These are phyloP conservation scores for Tylochromis polylepis DNA, from an alignment of 2,113 vertebrate species.

Conservation along the genomic window DNA sequence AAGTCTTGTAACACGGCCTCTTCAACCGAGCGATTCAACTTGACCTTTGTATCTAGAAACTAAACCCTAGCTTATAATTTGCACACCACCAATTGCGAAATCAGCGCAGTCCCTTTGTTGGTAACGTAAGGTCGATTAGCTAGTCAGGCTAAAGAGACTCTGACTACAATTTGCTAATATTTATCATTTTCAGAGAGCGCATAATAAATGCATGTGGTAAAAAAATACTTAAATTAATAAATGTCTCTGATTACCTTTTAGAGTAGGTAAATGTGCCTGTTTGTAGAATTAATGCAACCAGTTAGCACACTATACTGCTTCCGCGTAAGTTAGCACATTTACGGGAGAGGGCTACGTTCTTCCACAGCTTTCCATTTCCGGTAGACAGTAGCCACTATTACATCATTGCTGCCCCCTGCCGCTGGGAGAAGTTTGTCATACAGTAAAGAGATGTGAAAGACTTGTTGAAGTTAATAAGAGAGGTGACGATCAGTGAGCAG, in stretches of 20 bases:
- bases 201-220: background rate
- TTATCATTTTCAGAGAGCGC: background rate
- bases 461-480: too few species aligned
- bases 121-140: conserved; percentile 10
- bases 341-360: background rate
- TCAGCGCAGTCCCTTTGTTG: conserved; percentile 27
- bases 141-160: background rate
- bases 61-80: too few species aligned
- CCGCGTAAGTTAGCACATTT: background rate
- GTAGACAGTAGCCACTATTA: background rate
- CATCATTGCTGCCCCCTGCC: background rate
- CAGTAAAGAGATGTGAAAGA: background rate
- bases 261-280: background rate
- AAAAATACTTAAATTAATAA: background rate
- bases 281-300: background rate
- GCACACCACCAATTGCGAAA: background rate
- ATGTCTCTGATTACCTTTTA: conserved; percentile 19
- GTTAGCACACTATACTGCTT: background rate
- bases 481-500: background rate
- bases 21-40: fast-evolving
- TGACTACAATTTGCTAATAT: background rate
- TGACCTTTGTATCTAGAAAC: background rate
- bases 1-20: background rate
- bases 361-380: background rate
- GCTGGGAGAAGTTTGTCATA: background rate